Evolutionary conservation across 2,797 vertebrate genomes (phyloP), one percentile per base, ranked within the genome.

Genomic region (Diceros bicornis): DNA sequence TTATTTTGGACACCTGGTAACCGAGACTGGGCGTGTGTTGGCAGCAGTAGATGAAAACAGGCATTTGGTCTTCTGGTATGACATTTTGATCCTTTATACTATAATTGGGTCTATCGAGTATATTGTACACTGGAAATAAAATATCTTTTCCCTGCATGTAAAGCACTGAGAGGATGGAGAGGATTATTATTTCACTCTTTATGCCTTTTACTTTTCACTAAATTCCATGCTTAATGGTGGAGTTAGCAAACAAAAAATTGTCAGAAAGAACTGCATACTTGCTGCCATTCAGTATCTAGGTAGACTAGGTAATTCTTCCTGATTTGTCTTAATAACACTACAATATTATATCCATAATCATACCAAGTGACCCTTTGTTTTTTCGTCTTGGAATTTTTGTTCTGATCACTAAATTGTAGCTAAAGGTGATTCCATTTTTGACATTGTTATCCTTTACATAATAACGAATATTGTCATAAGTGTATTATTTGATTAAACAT

Each of bases 381-480:
- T 96, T 95, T 96, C 20, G 34, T 91, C 52, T 95, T 86, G 21
- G n/a, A 68, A 57, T 96, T 91, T 97, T 96, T 93, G 68, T 89
- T 82, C 66, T 95, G 29, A 94, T 91, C 29, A 66, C 86, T 34
- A 68, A 55, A 81, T 85, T 94, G 59, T 25, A 95, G 41, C 21
- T 68, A 27, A 89, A 89, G 59, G 78, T 68, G 34, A 75, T 88
- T 94, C 37, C 37, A 61, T 89, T 89, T 93, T 16, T 95, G 32
- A 21, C 44, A 64, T 88, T 13, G 23, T 85, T 89, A 29, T 72
- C 62, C 17, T 86, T 57, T 90, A 69, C 25, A 16, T 86, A 94
- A 71, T 86, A 75, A 90, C 93, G 68, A 17, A 50, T 96, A 79
- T 47, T 95, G 74, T 55, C 21, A 12, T n/a, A 82, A 87, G 50